Evolutionary conservation across 2,113 vertebrate species (phyloP), one percentile per base, ranked within the genome.

Genomic region (Ptilonorhynchus violaceus): DNA sequence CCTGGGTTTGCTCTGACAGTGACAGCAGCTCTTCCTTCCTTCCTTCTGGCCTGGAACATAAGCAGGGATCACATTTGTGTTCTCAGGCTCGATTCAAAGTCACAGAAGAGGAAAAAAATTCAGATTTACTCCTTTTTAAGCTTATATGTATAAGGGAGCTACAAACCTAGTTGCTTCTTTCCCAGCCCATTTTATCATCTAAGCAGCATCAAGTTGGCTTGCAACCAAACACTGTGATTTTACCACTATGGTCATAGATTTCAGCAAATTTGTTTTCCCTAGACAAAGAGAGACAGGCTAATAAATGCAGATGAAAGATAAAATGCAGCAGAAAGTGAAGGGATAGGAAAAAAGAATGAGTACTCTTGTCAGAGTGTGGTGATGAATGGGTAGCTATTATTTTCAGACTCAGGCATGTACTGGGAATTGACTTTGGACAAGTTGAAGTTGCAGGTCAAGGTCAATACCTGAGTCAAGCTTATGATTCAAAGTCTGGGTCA

Each of bases 271-370:
- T 87, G 56, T 96, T 96, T 94, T 95, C 76, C 70, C 66, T 31
- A 91, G 76, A 93, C 76, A 96, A 94, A 93, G 60, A 72, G 24
- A 97, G 85, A 87, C 76, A 92, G 56, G 60, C 68, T 96, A 94
- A 93, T 92, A 96, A 96, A 96, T 95, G 85, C 91, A 96, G 93
- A 95, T 94, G 76, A 91, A 95, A 96, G 79, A 93, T 94, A 92
- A 96, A 96, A 94, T 73, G 60, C 85, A 92, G 66, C 49, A 96
- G 58, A 94, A 96, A 89, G 64, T 81, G 81, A 96, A 95, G 31
- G 74, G 31, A 74, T 49, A 81, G 82, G 87, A 69, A 73, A 86
- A 92, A 86, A 88, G 79, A 94, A 93, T 63, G 79, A 80, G 12
- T 47, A 27, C 30, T 81, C 85, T 70, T 96, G 94, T 96, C 90